Conservation (phyloP, 2,888 invertebrate species). For the Lepas anatifera region DNA sequence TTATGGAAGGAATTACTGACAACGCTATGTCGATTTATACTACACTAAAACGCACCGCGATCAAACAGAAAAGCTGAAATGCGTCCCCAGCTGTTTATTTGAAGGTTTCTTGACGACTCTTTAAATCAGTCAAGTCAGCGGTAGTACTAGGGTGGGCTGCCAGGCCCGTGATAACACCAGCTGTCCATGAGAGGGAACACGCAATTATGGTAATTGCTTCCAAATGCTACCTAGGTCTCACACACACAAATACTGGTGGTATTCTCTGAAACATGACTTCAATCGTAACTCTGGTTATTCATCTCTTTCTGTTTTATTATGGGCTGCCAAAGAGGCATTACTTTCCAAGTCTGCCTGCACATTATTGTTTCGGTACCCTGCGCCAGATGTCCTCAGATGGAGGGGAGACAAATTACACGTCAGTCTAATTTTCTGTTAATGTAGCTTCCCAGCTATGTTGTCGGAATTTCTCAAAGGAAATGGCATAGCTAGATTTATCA, state of each 20-base stretch:
- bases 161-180: background rate
- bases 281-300: background rate
- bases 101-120: slow-evolving; percentile 1
- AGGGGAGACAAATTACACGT: background rate
- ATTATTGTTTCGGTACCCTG: no score
- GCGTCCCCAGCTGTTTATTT: background rate
- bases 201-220: background rate
- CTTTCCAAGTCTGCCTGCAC: no score
- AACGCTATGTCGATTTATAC: slow-evolving; percentile 2
- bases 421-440: background rate
- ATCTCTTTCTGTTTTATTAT: background rate
- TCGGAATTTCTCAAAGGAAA: background rate
- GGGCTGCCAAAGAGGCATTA: background rate
- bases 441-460: background rate
- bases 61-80: background rate
- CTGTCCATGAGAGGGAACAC: background rate
- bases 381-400: no score
- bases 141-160: background rate
- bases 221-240: background rate
- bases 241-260: background rate
- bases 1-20: slow-evolving; percentile 1
- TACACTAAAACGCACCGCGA: background rate
- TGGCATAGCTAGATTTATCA: background rate
- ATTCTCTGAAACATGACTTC: no score
- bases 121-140: background rate